phyloP scores from a whole-genome alignment of 2,797 vertebrate genomes.

The Loriculus beryllinus region DNA sequence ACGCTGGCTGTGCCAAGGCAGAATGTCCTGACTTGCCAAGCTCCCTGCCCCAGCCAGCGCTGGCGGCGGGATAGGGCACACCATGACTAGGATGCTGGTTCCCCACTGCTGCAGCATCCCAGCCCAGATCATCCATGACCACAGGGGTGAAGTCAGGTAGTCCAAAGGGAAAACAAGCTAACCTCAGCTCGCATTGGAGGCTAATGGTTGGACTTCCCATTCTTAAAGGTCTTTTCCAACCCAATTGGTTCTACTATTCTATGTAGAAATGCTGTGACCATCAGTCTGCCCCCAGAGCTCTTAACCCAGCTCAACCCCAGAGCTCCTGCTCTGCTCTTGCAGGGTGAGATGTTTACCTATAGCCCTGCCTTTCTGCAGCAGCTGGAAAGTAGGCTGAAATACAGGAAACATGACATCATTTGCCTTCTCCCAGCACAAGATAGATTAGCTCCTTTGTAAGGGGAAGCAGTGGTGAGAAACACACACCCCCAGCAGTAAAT shows the following conservation, averaged over 20 bases:
- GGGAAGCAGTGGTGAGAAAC: conserved; percentile 61
- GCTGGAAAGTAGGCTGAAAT: conserved; percentile 54
- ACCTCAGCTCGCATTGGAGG: accelerated
- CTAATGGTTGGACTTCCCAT: neutral
- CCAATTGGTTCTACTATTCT: neutral
- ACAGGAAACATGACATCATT: conserved; percentile 59
- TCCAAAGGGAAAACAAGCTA: accelerated
- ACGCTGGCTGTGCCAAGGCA: neutral
- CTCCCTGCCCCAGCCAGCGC: neutral
- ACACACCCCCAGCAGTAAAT: conserved; percentile 63
- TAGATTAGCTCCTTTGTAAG: conserved; percentile 52
- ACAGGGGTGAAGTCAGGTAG: neutral
- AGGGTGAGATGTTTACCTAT: neutral
- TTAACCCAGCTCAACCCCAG: neutral
- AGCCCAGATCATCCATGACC: accelerated
- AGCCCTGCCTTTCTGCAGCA: conserved; percentile 40
- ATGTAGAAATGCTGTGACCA: accelerated
- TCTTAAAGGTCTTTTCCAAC: neutral
- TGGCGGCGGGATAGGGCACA: neutral
- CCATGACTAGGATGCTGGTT: neutral
- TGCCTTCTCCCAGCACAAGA: conserved; percentile 54
- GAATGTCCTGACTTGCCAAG: neutral
- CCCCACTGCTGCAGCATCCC: neutral
- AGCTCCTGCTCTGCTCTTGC: neutral
- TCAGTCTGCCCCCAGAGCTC: accelerated